Conservation (phyloP, 53 echinoderm and acorn worm species). For the Glandiceps talaboti region DNA sequence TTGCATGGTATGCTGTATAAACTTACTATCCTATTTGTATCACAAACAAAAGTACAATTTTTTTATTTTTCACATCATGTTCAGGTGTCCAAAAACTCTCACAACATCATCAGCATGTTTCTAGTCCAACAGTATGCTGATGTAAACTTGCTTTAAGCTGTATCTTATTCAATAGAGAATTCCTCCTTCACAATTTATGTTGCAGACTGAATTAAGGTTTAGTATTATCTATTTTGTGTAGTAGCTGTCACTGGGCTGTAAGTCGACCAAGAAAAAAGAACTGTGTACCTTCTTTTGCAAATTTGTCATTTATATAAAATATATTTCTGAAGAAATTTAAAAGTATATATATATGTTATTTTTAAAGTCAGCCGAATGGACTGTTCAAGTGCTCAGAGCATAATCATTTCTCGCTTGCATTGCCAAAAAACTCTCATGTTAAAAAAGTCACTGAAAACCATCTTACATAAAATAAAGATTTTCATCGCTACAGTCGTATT, state of each 20-base stretch:
- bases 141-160: too few relatives aligned
- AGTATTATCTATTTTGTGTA: too few relatives aligned
- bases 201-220: too few relatives aligned
- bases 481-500: neutral
- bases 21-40: too few relatives aligned
- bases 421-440: neutral
- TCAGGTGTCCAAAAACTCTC: too few relatives aligned
- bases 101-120: too few relatives aligned
- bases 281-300: neutral
- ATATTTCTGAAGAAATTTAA: neutral
- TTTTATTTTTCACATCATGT: too few relatives aligned
- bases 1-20: too few relatives aligned
- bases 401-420: neutral
- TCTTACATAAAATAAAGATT: neutral
- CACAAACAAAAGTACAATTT: too few relatives aligned
- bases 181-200: too few relatives aligned
- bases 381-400: neutral
- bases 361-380: neutral
- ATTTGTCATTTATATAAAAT: neutral
- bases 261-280: neutral
- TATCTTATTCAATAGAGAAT: too few relatives aligned
- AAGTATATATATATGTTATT: neutral
- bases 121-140: too few relatives aligned
- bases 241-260: neutral
- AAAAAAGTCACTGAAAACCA: neutral